Percentiles rank a stretch among this genome's conserved stretches.
Conservation (phyloP, 1,140 invertebrate species). For the Monomorium pharaonis region DNA sequence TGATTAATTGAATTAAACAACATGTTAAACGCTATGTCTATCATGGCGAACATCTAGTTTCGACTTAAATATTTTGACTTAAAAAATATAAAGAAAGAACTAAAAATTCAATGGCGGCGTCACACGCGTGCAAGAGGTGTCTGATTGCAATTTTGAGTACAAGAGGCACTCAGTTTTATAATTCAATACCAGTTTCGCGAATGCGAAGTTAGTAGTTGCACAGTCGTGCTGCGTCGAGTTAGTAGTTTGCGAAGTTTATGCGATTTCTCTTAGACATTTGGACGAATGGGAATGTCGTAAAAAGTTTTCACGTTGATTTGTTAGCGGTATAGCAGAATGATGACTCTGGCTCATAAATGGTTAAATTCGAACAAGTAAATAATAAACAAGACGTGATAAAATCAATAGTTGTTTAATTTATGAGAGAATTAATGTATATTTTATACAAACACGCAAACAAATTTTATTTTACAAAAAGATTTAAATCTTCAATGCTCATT, state of each 20-base stretch:
- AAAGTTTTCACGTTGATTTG: slow-evolving; percentile 34
- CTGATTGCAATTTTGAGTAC: slow-evolving; percentile 38
- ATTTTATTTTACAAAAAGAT: neutral
- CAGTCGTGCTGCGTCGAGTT: slow-evolving; percentile 31
- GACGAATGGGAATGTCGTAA: slow-evolving; percentile 36
- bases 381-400: neutral
- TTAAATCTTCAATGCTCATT: neutral
- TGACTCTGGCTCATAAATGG: neutral
- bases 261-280: slow-evolving; percentile 17
- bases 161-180: slow-evolving; percentile 24
- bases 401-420: neutral
- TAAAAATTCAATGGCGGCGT: neutral
- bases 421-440: neutral
- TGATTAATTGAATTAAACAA: neutral
- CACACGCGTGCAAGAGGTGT: neutral
- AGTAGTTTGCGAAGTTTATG: slow-evolving; percentile 32
- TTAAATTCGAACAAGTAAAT: neutral
- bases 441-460: no score
- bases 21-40: neutral
- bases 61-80: neutral
- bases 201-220: slow-evolving; percentile 43
- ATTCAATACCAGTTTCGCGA: slow-evolving; percentile 49
- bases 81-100: neutral
- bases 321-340: neutral
- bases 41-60: neutral